Percentiles rank a stretch among this genome's conserved stretches.
These are phyloP conservation scores for Lates japonicus DNA, from an alignment of 2,797 vertebrate species.

Conservation along the genomic window DNA sequence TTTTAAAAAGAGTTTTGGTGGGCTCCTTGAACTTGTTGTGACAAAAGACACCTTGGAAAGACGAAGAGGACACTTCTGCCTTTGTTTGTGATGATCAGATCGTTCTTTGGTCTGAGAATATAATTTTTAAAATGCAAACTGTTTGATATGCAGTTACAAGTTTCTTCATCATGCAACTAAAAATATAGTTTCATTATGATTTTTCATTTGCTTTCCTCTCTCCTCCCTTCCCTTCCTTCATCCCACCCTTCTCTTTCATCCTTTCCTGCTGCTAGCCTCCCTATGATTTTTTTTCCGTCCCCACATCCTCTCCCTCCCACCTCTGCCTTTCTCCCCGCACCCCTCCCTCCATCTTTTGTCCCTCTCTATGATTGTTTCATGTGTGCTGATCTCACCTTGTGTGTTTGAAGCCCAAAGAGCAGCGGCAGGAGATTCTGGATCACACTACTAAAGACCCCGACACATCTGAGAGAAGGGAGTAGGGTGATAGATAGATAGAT, in stretches of 20 bases:
- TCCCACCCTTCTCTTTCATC: constrained; percentile 57
- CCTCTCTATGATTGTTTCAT: constrained; percentile 64
- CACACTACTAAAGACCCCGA: constrained; percentile 91
- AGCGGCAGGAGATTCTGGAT: constrained; percentile 94
- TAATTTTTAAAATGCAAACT: neutral
- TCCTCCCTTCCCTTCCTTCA: constrained; percentile 22
- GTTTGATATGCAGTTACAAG: neutral
- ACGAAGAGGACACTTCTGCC: neutral
- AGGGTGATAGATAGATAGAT: constrained; percentile 80
- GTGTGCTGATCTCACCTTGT: constrained; percentile 69
- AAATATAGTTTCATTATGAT: neutral
- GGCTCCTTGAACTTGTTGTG: constrained; percentile 21
- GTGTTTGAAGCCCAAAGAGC: constrained; percentile 88
- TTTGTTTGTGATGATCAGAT: neutral
- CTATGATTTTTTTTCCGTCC: constrained; percentile 52
- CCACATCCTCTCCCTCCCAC: constrained; percentile 39
- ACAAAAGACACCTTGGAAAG: neutral
- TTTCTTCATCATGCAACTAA: neutral
- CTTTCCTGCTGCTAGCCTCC: constrained; percentile 44
- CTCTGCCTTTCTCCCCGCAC: constrained; percentile 19
- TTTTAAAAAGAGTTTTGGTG: constrained; percentile 6
- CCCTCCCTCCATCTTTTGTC: constrained; percentile 42
- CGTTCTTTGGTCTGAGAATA: neutral
- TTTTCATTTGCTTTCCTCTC: neutral
- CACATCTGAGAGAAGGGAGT: constrained; percentile 77